These are phyloP conservation scores for Calliopum simillimum DNA, from an alignment of 2,888 invertebrate genomes.

Conservation along the genomic window DNA sequence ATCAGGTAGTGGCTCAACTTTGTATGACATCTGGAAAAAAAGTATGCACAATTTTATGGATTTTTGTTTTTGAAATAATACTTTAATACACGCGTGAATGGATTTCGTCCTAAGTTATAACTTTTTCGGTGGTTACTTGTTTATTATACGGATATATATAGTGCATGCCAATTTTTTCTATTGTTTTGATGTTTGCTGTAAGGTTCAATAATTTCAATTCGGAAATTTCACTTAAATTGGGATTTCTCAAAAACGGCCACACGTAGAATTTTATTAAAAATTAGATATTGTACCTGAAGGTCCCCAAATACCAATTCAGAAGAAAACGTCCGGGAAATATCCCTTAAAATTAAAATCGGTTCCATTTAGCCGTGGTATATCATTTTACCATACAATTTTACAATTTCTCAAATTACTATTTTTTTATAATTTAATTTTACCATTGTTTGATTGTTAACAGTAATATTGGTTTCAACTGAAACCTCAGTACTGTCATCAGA, in stretches of 20 bases:
- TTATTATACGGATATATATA: not conserved
- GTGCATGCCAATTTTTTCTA: not conserved
- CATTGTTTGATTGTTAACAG: constrained; percentile 42
- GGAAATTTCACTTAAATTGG: no score
- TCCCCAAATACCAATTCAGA: no score
- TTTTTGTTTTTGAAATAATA: no score
- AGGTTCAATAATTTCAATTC: no score
- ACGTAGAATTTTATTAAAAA: no score
- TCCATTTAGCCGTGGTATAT: no score
- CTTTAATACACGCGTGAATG: not conserved
- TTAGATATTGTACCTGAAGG: no score
- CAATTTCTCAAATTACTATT: not conserved
- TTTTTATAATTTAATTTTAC: not conserved
- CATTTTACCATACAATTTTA: constrained; percentile 1
- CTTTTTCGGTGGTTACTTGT: not conserved
- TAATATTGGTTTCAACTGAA: constrained; percentile 44
- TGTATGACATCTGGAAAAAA: constrained; percentile 62
- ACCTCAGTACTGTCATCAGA: constrained; percentile 35
- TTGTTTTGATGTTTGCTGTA: no score
- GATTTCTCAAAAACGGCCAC: no score
- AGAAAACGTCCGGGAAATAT: no score
- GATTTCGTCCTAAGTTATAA: no score
- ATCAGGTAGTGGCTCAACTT: constrained; percentile 63
- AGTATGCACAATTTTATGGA: not conserved
- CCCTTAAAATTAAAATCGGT: no score